Conservation (phyloP, 2,113 vertebrate species). For the Ahaetulla prasina region DNA sequence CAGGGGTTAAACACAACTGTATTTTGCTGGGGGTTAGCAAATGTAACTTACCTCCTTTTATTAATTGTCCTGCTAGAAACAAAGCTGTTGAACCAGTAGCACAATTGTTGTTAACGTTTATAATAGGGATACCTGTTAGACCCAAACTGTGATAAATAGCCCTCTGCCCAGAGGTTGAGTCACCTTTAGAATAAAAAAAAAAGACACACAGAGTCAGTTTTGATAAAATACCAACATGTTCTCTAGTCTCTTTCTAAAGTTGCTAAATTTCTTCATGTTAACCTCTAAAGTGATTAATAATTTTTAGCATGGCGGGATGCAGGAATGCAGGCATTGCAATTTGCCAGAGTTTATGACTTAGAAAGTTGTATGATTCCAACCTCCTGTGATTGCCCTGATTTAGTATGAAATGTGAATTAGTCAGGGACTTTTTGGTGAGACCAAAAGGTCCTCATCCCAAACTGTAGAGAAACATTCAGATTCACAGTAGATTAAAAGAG, state of each 20-base stretch:
- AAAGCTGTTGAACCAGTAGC: constrained; percentile 92
- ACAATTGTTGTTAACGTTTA: constrained; percentile 98
- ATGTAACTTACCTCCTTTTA: constrained; percentile 82
- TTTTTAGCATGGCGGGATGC: neutral
- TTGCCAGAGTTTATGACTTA: neutral
- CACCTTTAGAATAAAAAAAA: constrained; percentile 68
- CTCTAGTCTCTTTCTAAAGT: neutral
- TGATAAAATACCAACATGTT: neutral
- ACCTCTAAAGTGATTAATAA: neutral
- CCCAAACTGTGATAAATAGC: constrained; percentile 93
- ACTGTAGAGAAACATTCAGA: neutral
- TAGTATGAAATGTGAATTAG: neutral
- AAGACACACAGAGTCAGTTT: neutral
- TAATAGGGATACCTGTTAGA: constrained; percentile 90
- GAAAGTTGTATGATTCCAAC: neutral
- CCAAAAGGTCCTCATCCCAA: neutral
- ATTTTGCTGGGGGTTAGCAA: neutral
- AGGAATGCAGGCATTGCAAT: neutral
- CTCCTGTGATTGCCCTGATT: neutral
- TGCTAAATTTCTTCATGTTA: neutral
- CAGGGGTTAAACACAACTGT: no score
- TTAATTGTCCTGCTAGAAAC: constrained; percentile 83
- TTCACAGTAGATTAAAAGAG: neutral
- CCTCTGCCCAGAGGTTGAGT: constrained; percentile 89
- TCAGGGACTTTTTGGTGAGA: no score